Conservation (phyloP, 2,888 invertebrate species). For the Pediacus dermestoides region DNA sequence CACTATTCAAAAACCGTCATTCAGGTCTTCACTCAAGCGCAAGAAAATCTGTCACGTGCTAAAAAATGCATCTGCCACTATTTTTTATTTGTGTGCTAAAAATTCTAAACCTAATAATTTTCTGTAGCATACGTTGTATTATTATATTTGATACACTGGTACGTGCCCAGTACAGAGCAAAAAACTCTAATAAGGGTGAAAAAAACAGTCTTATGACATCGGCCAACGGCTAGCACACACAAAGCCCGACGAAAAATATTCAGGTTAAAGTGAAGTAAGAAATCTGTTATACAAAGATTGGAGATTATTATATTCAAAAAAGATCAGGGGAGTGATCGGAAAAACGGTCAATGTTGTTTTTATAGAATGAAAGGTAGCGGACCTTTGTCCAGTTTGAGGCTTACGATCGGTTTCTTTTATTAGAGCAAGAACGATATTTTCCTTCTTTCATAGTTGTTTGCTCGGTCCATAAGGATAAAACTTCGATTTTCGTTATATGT, state of each 20-base stretch:
- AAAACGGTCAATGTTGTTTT: constrained; percentile 42
- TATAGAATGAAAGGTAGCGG: constrained; percentile 29
- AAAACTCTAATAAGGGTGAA: constrained; percentile 19
- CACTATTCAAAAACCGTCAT: constrained; percentile 19
- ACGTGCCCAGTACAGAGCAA: constrained; percentile 26
- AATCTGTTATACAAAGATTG: constrained; percentile 37
- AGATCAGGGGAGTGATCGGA: constrained; percentile 41
- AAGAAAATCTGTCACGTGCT: constrained; percentile 32
- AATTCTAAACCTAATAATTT: constrained; percentile 24
- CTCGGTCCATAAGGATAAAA: constrained; percentile 20
- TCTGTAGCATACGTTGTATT: constrained; percentile 12
- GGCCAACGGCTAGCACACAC: constrained; percentile 23
- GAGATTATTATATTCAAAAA: constrained; percentile 43
- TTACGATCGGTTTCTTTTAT: constrained; percentile 45
- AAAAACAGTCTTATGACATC: constrained; percentile 8
- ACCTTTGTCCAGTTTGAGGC: constrained; percentile 38
- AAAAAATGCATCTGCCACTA: constrained; percentile 27
- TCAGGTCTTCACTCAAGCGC: constrained; percentile 29
- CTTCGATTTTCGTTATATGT: constrained; percentile 22
- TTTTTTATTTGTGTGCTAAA: constrained; percentile 21
- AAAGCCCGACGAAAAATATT: constrained; percentile 20
- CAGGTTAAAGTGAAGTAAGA: constrained; percentile 29
- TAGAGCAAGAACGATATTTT: constrained; percentile 20
- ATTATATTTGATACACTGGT: constrained; percentile 21
- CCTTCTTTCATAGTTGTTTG: constrained; percentile 24